Percentiles rank a stretch among this genome's conserved stretches.
Conservation (phyloP, 2,113 vertebrate genomes). For the Cryptomyrus ogoouensis region DNA sequence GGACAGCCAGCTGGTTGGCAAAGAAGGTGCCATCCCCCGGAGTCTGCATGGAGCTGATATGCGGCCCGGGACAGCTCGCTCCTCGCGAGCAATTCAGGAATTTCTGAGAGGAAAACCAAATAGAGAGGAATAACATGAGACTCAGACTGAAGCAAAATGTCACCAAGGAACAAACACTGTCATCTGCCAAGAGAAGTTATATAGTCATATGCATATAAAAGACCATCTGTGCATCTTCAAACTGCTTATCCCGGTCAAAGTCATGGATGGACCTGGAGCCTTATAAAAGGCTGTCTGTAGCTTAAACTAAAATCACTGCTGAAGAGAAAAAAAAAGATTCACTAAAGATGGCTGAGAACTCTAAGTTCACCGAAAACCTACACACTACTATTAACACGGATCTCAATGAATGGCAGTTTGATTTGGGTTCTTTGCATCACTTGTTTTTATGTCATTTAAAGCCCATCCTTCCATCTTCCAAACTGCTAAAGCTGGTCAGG, state of each 20-base stretch:
- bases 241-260: not conserved
- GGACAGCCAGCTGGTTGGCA: slow-evolving; percentile 81
- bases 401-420: not conserved
- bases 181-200: not conserved
- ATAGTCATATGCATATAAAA: not conserved
- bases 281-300: not conserved
- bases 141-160: not conserved
- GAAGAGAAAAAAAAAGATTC: not conserved
- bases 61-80: slow-evolving; percentile 60
- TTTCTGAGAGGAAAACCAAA: slow-evolving; percentile 62
- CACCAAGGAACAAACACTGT: not conserved
- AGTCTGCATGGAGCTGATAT: slow-evolving; percentile 76
- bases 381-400: not conserved
- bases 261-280: not conserved
- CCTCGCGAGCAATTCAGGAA: slow-evolving; percentile 69
- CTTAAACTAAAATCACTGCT: not conserved
- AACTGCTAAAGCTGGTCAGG: not conserved
- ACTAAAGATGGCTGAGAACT: not conserved
- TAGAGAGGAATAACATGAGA: not conserved
- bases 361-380: not conserved
- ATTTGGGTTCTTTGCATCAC: not conserved
- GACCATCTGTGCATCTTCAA: not conserved
- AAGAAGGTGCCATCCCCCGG: slow-evolving; percentile 81
- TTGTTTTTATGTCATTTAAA: not conserved
- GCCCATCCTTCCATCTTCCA: not conserved